These are phyloP conservation scores for Anthophora plumipes DNA, from an alignment of 2,888 invertebrate genomes.

Conservation along the genomic window DNA sequence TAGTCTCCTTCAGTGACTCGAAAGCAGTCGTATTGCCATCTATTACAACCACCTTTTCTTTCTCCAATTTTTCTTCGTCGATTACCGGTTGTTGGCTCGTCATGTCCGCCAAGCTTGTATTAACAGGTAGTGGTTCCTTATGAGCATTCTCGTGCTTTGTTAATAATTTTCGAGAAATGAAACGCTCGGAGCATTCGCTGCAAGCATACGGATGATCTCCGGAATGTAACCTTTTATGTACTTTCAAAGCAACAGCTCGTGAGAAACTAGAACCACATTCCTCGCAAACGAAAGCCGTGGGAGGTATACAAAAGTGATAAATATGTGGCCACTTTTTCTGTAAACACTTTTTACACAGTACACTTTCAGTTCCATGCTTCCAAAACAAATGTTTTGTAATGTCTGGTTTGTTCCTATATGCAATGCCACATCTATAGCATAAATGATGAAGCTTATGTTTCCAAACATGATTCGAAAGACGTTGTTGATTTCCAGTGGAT, in stretches of 20 bases:
- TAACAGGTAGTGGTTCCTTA: conserved; percentile 81
- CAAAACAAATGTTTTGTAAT: conserved; percentile 96
- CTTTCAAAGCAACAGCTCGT: conserved; percentile 91
- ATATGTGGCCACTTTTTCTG: conserved; percentile 97
- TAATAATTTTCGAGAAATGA: conserved; percentile 92
- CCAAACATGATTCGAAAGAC: conserved; percentile 94
- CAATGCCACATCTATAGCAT: conserved; percentile 94
- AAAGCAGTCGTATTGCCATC: conserved; percentile 22
- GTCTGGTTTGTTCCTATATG: conserved; percentile 94
- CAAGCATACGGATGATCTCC: conserved; percentile 91
- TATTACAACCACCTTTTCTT: conserved; percentile 30
- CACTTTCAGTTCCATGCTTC: conserved; percentile 96
- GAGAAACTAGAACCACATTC: conserved; percentile 92
- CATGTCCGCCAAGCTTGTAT: conserved; percentile 20
- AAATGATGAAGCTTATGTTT: conserved; percentile 95
- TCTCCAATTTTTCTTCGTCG: conserved; percentile 43
- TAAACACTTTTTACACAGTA: conserved; percentile 92
- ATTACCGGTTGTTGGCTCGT: conserved; percentile 67
- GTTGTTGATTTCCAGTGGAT: conserved; percentile 91
- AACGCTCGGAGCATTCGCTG: conserved; percentile 90
- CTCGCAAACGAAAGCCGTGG: conserved; percentile 91
- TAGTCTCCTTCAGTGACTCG: conserved; percentile 63
- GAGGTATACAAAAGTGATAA: conserved; percentile 95
- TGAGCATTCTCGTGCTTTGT: conserved; percentile 90
- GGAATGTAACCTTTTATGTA: conserved; percentile 92